Evolutionary conservation across 2,888 invertebrate species (phyloP).

Genomic region (Oithona nana): DNA sequence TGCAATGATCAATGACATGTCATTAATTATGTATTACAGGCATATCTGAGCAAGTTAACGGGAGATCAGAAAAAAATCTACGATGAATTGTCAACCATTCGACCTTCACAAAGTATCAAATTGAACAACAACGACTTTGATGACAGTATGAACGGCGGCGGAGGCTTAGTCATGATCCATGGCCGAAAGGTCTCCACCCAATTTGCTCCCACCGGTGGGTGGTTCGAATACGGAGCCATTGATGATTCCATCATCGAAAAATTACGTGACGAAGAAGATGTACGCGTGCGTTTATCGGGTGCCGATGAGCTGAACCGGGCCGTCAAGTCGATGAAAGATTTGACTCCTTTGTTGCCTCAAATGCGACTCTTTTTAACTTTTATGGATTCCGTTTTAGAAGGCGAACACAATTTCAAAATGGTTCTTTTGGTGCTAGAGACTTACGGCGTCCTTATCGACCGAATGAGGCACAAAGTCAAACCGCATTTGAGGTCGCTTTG

Average conservation of each 20-base stretch:
- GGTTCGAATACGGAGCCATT: conserved; percentile 21
- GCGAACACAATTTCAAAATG: conserved; percentile 38
- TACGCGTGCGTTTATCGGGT: conserved; percentile 37
- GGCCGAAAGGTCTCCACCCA: background rate
- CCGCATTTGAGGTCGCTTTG: conserved; percentile 32
- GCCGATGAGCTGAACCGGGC: conserved; percentile 38
- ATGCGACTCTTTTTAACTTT: conserved; percentile 43
- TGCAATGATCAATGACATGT: too few species aligned
- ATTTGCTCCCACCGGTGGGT: background rate
- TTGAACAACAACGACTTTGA: background rate
- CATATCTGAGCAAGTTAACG: background rate
- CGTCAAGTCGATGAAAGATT: conserved; percentile 34
- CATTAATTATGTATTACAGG: background rate
- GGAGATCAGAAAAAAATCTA: conserved; percentile 2
- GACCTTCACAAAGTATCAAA: background rate
- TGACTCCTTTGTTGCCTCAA: conserved; percentile 38
- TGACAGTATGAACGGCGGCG: background rate
- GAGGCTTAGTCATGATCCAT: background rate
- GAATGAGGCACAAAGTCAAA: conserved; percentile 28
- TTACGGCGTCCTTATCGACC: conserved; percentile 29
- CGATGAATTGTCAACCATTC: background rate
- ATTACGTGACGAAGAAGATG: conserved; percentile 33
- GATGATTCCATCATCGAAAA: conserved; percentile 7
- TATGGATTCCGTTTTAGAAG: conserved; percentile 35
- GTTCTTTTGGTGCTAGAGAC: conserved; percentile 32